Conservation (phyloP, 64 coral and sea anemone species). For the Pocillopora damicornis region DNA sequence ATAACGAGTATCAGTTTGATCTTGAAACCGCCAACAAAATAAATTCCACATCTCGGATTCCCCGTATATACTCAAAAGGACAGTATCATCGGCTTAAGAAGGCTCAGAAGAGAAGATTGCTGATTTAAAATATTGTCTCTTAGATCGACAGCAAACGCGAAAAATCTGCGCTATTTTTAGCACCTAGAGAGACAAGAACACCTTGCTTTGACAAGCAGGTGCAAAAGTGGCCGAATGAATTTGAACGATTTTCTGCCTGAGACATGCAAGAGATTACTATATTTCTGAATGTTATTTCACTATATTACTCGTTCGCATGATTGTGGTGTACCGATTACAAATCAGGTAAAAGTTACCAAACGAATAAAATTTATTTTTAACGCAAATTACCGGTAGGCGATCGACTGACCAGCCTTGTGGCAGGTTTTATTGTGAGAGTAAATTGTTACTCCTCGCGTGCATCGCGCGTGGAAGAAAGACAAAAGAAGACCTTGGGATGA, state of each 20-base stretch:
- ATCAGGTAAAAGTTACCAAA: too few species aligned
- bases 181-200: not conserved
- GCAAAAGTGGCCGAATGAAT: not conserved
- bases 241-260: not conserved
- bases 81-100: not conserved
- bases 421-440: too few species aligned
- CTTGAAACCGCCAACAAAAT: not conserved
- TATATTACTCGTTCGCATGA: too few species aligned
- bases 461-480: too few species aligned
- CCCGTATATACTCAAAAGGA: not conserved
- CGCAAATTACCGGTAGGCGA: too few species aligned
- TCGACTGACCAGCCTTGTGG: too few species aligned
- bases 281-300: not conserved
- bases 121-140: not conserved
- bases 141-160: slow-evolving; percentile 2
- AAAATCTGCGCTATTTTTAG: slow-evolving; percentile 31
- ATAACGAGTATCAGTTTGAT: not conserved
- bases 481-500: too few species aligned
- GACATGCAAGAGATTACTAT: not conserved
- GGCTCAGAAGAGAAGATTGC: not conserved
- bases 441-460: too few species aligned
- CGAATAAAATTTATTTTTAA: too few species aligned
- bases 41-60: not conserved
- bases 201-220: slow-evolving; percentile 10
- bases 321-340: too few species aligned